These are phyloP conservation scores for Cataglyphis hispanica DNA, from an alignment of 1,140 invertebrate genomes.

Conservation along the genomic window DNA sequence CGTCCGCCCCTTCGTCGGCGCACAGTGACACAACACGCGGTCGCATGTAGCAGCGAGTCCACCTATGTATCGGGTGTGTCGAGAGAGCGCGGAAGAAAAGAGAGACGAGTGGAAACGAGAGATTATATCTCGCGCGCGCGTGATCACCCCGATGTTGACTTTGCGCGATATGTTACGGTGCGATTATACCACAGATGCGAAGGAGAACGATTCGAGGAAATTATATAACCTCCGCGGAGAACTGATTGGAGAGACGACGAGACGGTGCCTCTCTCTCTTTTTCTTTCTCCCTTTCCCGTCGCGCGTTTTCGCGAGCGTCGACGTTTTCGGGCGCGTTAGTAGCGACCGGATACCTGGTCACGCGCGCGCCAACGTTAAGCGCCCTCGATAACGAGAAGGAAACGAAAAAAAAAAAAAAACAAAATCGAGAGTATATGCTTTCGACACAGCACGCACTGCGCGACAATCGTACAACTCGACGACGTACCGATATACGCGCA, in stretches of 20 bases:
- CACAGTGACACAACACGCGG: constrained; percentile 42
- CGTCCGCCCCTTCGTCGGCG: constrained; percentile 43
- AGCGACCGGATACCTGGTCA: constrained; percentile 40
- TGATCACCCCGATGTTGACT: background rate
- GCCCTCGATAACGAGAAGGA: background rate
- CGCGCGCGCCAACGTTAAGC: constrained; percentile 34
- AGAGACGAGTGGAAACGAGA: constrained; percentile 6
- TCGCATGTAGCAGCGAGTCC: constrained; percentile 17
- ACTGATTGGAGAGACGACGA: constrained; percentile 36
- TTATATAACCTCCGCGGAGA: constrained; percentile 75
- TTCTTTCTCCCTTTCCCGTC: background rate
- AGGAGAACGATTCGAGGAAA: constrained; percentile 66
- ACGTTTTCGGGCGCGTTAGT: constrained; percentile 75
- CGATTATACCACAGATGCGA: constrained; percentile 45
- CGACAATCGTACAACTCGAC: background rate
- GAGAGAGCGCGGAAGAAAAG: background rate
- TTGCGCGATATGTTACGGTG: background rate
- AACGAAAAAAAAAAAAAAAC: background rate
- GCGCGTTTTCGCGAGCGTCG: constrained; percentile 29
- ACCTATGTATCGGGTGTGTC: constrained; percentile 43
- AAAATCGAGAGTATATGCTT: background rate
- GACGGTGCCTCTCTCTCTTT: background rate
- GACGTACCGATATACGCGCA: background rate
- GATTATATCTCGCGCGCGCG: background rate
- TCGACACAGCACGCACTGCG: constrained; percentile 3